Percentiles rank a stretch among this genome's conserved stretches.
These are phyloP conservation scores for Callionymus lyra DNA, from an alignment of 2,113 vertebrate species.

Conservation along the genomic window DNA sequence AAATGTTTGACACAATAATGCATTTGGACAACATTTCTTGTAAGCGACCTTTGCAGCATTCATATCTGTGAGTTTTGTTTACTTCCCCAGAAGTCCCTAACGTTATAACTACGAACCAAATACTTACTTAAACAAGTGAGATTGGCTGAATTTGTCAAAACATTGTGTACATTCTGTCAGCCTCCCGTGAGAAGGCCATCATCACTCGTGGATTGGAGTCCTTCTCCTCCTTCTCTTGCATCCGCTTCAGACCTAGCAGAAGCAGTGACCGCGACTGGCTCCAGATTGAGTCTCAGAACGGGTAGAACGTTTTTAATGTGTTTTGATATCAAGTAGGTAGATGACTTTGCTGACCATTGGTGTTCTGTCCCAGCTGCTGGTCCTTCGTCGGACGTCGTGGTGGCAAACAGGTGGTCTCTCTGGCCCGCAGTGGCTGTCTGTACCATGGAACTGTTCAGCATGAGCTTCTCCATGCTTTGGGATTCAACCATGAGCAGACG, in stretches of 20 bases:
- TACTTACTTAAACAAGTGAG: too few relatives aligned
- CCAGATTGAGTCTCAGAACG: conserved; percentile 48
- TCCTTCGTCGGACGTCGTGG: conserved; percentile 43
- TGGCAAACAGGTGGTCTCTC: conserved; percentile 48
- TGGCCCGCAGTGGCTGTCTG: conserved; percentile 34
- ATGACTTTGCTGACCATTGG: too few relatives aligned
- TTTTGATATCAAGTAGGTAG: too few relatives aligned
- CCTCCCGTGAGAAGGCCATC: conserved; percentile 27
- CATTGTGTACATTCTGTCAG: conserved; percentile 14
- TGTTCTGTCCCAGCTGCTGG: conserved; percentile 39
- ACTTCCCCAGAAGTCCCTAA: too few relatives aligned
- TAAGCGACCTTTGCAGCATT: too few relatives aligned
- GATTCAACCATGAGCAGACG: conserved; percentile 61
- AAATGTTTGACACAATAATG: too few relatives aligned
- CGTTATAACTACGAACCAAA: too few relatives aligned
- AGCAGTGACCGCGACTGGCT: conserved; percentile 45
- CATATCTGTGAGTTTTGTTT: too few relatives aligned
- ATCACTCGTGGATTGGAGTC: conserved; percentile 40
- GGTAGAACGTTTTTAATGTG: too few relatives aligned
- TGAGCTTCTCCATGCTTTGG: conserved; percentile 60
- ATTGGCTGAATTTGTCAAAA: too few relatives aligned
- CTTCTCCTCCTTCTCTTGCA: conserved; percentile 52
- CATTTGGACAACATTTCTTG: too few relatives aligned
- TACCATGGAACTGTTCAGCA: conserved; percentile 42
- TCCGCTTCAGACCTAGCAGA: conserved; percentile 42